Evolutionary conservation across 2,797 vertebrate species (phyloP).

Genomic region (Tiaroga cobitis): DNA sequence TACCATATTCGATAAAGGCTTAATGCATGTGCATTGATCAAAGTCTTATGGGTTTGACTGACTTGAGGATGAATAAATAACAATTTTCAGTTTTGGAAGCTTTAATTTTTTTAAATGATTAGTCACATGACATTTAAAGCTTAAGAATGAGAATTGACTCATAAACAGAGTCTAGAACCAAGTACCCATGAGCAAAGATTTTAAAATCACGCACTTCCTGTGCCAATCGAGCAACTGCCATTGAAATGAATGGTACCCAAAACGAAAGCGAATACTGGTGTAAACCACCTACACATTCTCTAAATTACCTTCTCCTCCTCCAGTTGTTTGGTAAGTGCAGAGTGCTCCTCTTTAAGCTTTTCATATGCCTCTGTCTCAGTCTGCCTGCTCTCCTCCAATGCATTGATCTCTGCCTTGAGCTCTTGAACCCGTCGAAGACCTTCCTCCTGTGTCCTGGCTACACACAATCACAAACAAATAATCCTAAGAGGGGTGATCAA

Average conservation of each 20-base stretch:
- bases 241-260: neutral
- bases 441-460: slow-evolving; percentile 79
- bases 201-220: neutral
- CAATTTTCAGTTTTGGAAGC: neutral
- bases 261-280: neutral
- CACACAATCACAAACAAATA: neutral
- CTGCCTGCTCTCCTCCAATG: slow-evolving; percentile 74
- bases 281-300: neutral
- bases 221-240: neutral
- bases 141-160: neutral
- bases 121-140: neutral
- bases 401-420: slow-evolving; percentile 78
- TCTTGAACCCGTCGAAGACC: slow-evolving; percentile 72
- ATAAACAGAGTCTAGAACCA: neutral
- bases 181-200: neutral
- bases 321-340: slow-evolving; percentile 72
- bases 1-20: neutral
- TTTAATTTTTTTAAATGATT: neutral
- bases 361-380: slow-evolving; percentile 71
- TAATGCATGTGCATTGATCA: neutral
- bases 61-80: neutral
- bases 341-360: slow-evolving; percentile 77
- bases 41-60: neutral
- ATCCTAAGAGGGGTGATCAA: neutral
- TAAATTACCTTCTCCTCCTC: slow-evolving; percentile 81